These are phyloP conservation scores for Apteryx owenii DNA, from an alignment of 2,113 vertebrate species.

Conservation along the genomic window DNA sequence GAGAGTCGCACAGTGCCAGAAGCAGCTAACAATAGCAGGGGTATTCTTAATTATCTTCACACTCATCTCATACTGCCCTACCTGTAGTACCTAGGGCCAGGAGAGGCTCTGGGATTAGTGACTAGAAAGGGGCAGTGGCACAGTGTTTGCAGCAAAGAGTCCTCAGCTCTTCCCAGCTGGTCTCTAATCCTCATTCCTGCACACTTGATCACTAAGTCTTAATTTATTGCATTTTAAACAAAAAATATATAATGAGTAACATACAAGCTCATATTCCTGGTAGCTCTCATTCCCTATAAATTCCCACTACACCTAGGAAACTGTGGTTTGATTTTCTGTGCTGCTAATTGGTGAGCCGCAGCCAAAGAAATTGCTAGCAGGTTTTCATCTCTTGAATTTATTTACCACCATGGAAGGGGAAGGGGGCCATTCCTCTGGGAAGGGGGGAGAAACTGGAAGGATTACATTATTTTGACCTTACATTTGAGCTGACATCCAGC, in stretches of 20 bases:
- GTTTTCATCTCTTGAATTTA: slow-evolving; percentile 63
- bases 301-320: slow-evolving; percentile 61
- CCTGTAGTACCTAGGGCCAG: not conserved
- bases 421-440: slow-evolving; percentile 28
- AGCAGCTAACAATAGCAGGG: not conserved
- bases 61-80: not conserved
- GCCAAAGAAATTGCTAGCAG: slow-evolving; percentile 52
- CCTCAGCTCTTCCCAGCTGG: slow-evolving; percentile 38
- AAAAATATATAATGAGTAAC: slow-evolving; percentile 14
- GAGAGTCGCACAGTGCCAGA: not conserved
- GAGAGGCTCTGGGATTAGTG: not conserved
- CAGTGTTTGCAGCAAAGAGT: not conserved
- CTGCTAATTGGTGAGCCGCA: slow-evolving; percentile 26
- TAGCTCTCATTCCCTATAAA: slow-evolving; percentile 39
- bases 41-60: not conserved
- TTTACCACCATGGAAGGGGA: slow-evolving; percentile 51
- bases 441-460: slow-evolving; percentile 37
- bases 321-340: slow-evolving; percentile 48
- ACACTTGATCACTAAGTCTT: slow-evolving; percentile 33
- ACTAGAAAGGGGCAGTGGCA: slow-evolving; percentile 8
- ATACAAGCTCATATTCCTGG: slow-evolving; percentile 20
- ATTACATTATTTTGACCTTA: slow-evolving; percentile 66
- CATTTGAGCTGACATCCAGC: slow-evolving; percentile 56
- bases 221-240: slow-evolving; percentile 61
- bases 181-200: slow-evolving; percentile 40